Evolutionary conservation across 2,888 invertebrate species (phyloP).

Genomic region (Eupsilia transversa): DNA sequence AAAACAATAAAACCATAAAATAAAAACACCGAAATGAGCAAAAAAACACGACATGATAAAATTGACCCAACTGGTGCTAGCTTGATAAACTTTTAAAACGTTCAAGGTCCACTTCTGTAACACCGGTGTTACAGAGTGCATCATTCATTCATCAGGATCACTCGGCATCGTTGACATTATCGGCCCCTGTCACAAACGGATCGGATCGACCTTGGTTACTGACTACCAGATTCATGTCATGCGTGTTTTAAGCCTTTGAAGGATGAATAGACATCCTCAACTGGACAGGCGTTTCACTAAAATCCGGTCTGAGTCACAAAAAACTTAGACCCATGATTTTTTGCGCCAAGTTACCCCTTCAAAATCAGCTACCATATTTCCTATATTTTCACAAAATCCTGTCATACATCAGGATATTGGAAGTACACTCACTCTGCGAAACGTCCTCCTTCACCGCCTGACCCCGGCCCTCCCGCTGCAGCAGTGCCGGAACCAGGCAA

Average conservation of each 20-base stretch:
- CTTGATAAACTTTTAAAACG: not conserved
- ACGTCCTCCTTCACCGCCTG: conserved; percentile 25
- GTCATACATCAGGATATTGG: not conserved
- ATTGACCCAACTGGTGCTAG: no score
- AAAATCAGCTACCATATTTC: not conserved
- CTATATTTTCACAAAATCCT: not conserved
- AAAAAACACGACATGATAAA: no score
- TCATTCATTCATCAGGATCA: not conserved
- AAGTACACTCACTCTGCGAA: conserved; percentile 37
- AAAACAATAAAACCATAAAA: no score
- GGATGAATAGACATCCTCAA: not conserved
- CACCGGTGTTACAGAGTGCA: not conserved
- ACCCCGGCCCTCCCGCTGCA: not conserved
- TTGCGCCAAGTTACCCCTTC: not conserved
- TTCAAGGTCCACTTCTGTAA: not conserved
- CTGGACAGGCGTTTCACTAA: not conserved
- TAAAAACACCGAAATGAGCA: no score
- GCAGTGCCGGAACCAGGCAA: conserved; percentile 73
- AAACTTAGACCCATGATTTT: not conserved
- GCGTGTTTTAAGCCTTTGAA: not conserved
- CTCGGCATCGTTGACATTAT: not conserved
- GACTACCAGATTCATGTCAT: not conserved
- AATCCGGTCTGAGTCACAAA: not conserved
- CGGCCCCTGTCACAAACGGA: no score
- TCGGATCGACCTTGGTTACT: not conserved